Evolutionary conservation across 2,888 invertebrate genomes (phyloP).

Genomic region (Hirtodrosophila alboralis): DNA sequence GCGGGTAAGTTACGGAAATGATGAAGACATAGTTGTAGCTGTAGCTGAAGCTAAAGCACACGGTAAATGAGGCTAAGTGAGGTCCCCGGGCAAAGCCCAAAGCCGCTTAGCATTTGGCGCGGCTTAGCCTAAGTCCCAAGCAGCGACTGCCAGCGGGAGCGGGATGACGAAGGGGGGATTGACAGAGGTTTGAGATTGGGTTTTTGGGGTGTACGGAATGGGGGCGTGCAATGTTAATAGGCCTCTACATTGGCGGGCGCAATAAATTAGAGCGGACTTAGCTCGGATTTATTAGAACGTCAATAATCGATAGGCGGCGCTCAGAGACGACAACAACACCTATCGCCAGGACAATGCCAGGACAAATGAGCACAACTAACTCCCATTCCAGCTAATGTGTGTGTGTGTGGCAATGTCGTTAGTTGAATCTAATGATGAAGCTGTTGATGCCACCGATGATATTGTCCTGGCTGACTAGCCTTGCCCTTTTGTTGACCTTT

Average conservation of each 20-base stretch:
- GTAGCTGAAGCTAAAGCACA: not conserved
- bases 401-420: conserved; percentile 3
- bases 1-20: conserved; percentile 87
- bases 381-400: not conserved
- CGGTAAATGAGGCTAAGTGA: conserved; percentile 42
- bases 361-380: conserved; percentile 35
- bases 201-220: conserved; percentile 21
- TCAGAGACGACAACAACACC: conserved; percentile 13
- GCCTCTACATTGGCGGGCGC: conserved; percentile 38
- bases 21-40: not conserved
- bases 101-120: conserved; percentile 63
- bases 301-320: conserved; percentile 59
- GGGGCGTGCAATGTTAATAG: conserved; percentile 55
- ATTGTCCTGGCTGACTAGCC: conserved; percentile 29
- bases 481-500: conserved; percentile 68
- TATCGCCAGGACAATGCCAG: conserved; percentile 21
- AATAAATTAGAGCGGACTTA: conserved; percentile 69
- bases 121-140: conserved; percentile 48
- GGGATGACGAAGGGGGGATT: not conserved
- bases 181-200: not conserved
- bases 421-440: conserved; percentile 14
- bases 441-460: conserved; percentile 42
- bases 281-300: conserved; percentile 65
- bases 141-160: conserved; percentile 10
- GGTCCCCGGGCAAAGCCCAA: conserved; percentile 43